Percentiles rank a stretch among this genome's conserved stretches.
phyloP scores from a whole-genome alignment of 2,113 vertebrate genomes.

The Antidorcas marsupialis region DNA sequence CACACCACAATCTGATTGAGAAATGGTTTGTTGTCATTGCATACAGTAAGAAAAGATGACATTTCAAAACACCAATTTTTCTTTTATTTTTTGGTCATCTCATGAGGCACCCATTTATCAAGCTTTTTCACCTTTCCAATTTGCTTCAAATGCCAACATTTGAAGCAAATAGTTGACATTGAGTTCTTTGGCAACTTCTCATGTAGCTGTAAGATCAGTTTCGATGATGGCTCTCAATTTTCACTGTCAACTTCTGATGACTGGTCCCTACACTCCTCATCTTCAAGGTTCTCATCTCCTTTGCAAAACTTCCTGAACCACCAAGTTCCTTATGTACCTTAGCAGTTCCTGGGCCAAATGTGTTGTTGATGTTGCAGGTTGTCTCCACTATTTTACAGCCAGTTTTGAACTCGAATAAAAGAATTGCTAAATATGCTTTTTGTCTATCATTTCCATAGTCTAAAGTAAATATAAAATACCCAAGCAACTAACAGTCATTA shows the following conservation, averaged over 20 bases:
- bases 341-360: not conserved
- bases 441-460: not conserved
- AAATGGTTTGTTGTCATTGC: not conserved
- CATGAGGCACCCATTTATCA: not conserved
- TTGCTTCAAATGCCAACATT: not conserved
- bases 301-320: not conserved
- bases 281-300: not conserved
- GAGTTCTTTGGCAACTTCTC: not conserved
- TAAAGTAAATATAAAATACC: not conserved
- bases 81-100: not conserved
- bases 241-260: not conserved
- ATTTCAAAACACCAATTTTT: not conserved
- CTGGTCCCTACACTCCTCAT: not conserved
- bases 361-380: not conserved
- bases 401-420: not conserved
- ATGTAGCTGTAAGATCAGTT: not conserved
- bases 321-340: not conserved
- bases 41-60: not conserved
- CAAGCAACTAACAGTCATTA: not conserved
- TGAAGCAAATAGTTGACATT: not conserved
- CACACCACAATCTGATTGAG: not conserved
- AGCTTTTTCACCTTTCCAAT: not conserved
- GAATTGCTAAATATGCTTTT: not conserved
- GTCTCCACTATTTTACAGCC: accelerated
- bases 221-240: not conserved